Conservation (phyloP, 2,113 vertebrate genomes). For the Cairina moschata region DNA sequence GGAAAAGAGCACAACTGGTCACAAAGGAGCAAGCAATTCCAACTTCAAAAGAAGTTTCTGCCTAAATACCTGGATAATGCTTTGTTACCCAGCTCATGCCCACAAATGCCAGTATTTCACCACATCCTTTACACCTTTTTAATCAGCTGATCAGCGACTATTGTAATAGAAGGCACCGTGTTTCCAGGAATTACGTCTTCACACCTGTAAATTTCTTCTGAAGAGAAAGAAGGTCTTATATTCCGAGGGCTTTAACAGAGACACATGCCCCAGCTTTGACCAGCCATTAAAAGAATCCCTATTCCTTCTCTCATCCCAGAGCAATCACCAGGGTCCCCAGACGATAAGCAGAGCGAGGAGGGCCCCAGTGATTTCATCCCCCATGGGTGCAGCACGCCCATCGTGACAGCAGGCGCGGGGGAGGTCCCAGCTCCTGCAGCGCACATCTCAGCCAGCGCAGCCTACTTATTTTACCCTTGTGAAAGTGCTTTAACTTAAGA, state of each 20-base stretch:
- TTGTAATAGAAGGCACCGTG: neutral
- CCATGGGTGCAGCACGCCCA: neutral
- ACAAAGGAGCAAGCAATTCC: neutral
- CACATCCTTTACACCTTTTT: neutral
- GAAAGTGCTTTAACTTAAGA: constrained; percentile 2
- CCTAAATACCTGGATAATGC: neutral
- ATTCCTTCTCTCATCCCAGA: neutral
- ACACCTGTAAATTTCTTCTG: neutral
- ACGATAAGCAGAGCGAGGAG: neutral
- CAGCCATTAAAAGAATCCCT: neutral
- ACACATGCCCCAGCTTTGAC: neutral
- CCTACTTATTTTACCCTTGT: neutral
- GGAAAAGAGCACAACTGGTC: neutral
- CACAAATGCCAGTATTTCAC: neutral
- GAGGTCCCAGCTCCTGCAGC: accelerated
- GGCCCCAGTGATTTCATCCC: neutral
- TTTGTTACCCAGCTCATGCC: neutral
- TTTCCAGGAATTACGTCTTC: neutral
- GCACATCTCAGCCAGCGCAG: neutral
- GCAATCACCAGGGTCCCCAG: neutral
- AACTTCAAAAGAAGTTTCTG: neutral
- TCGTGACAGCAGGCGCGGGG: accelerated
- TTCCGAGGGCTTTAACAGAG: neutral
- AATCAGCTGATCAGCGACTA: too few species aligned
- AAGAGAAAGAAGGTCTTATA: neutral